Conservation (phyloP, 1,140 invertebrate species). For the Papilio machaon region DNA sequence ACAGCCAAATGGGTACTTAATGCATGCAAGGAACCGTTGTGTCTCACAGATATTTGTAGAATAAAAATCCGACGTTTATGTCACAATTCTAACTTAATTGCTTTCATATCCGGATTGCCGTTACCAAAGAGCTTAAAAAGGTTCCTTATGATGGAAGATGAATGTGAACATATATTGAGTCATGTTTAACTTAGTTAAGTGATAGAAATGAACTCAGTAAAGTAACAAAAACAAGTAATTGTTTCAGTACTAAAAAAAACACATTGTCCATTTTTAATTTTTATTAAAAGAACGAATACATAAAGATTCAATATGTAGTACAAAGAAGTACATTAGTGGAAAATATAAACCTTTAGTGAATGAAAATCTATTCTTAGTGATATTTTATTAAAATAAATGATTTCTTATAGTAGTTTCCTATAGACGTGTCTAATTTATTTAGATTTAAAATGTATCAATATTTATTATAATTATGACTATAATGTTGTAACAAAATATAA, state of each 20-base stretch:
- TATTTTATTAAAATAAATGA: conserved; percentile 30
- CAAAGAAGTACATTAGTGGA: conserved; percentile 66
- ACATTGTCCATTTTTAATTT: conserved; percentile 38
- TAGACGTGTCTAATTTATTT: conserved; percentile 39
- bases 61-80: conserved; percentile 63
- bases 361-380: conserved; percentile 26
- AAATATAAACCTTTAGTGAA: conserved; percentile 57
- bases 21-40: conserved; percentile 59
- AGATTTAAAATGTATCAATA: conserved; percentile 23
- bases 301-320: conserved; percentile 58
- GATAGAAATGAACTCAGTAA: neutral
- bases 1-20: conserved; percentile 58
- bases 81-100: conserved; percentile 54
- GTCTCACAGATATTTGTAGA: conserved; percentile 66
- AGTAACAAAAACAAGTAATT: conserved; percentile 9
- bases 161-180: conserved; percentile 44
- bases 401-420: conserved; percentile 36
- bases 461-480: conserved; percentile 22
- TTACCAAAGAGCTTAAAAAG: conserved; percentile 72
- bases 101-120: conserved; percentile 61
- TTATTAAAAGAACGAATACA: conserved; percentile 59
- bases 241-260: conserved; percentile 36
- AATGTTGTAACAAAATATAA: conserved; percentile 13
- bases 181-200: conserved; percentile 10
- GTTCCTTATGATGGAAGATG: conserved; percentile 78